Base-by-base conservation (phyloP, 37 sponge, comb jelly and placozoan genomes). In the Tethya wilhelma region DNA sequence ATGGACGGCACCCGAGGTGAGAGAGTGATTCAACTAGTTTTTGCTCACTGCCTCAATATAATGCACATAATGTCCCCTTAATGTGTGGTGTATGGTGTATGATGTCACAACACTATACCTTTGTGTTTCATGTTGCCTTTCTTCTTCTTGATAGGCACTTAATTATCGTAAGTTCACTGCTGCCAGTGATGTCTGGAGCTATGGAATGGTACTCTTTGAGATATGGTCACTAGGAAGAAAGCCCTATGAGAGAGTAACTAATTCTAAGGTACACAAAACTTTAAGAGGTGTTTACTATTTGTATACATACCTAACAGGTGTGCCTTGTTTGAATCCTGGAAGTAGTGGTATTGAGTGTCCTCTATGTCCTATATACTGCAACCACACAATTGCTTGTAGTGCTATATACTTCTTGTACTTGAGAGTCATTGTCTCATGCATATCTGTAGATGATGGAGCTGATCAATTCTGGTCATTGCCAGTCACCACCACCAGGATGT, bases 1-100 rank as follows among this genome's bases (percentile, higher is more conserved):
- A n/a, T 87, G 87, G 87, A 74, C 87, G n/a, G 87, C 87, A 42
- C 87, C 87, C 58, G 87, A 87, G 75, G 87, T 86, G n/a, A 30
- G 56, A 40, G 37, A 23, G 57, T 56, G 57, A 28, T n/a, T 49
- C 19, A n/a, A 12, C 28, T 45, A 29, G 20, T 44, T n/a, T 33
- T 2, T 55, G 58, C 26, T 2, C 22, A 23, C 37, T 29, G 8
- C 38, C 38, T 14, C 56, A 20, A 73, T 7, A 4, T 5, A 23
- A 5, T 32, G 11, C 44, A 73, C 8, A 8, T 23, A 46, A 28
- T n/a, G n/a, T n/a, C n/a, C n/a, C n/a, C n/a, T n/a, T n/a, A n/a
- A n/a, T n/a, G n/a, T n/a, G n/a, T n/a, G n/a, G n/a, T n/a, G n/a
- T n/a, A n/a, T n/a, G n/a, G n/a, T n/a, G n/a, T n/a, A n/a, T n/a